phyloP scores from a whole-genome alignment of 2,888 invertebrate genomes.

The Dolichomitus sp. region DNA sequence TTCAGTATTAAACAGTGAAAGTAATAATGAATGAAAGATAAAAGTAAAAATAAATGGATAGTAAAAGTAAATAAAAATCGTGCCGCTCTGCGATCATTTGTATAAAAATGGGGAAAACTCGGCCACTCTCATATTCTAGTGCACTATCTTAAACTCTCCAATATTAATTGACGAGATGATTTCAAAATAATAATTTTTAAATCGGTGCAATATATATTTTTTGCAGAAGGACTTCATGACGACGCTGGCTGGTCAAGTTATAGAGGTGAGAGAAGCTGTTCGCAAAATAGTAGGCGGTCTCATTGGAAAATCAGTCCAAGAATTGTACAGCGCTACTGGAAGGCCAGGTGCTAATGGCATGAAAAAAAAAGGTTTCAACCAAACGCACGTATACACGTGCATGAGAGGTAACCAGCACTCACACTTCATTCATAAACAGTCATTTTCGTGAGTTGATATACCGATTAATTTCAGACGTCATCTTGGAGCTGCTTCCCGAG shows the following conservation, averaged over 20 bases:
- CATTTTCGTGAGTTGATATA: not conserved
- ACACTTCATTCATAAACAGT: not conserved
- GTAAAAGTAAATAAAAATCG: not conserved
- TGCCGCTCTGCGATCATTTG: too few species aligned
- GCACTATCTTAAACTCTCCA: not conserved
- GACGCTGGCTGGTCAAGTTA: not conserved
- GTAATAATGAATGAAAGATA: too few species aligned
- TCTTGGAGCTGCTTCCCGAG: not conserved
- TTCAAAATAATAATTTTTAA: not conserved
- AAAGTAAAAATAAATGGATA: not conserved
- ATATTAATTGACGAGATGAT: not conserved
- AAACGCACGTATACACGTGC: not conserved
- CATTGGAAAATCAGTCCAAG: not conserved
- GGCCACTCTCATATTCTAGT: too few species aligned
- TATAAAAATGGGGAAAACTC: too few species aligned
- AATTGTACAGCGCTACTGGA: constrained; percentile 1
- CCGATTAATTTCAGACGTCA: not conserved
- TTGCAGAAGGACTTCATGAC: constrained; percentile 13
- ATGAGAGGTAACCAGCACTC: constrained; percentile 8
- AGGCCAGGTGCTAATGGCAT: not conserved
- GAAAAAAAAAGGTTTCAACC: constrained; percentile 11
- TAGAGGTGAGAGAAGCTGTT: constrained; percentile 3
- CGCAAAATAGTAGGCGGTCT: constrained; percentile 8
- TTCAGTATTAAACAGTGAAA: too few species aligned
- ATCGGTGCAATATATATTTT: not conserved